These are phyloP conservation scores for Prolemur simus DNA, from an alignment of 2,113 vertebrate species.

Conservation along the genomic window DNA sequence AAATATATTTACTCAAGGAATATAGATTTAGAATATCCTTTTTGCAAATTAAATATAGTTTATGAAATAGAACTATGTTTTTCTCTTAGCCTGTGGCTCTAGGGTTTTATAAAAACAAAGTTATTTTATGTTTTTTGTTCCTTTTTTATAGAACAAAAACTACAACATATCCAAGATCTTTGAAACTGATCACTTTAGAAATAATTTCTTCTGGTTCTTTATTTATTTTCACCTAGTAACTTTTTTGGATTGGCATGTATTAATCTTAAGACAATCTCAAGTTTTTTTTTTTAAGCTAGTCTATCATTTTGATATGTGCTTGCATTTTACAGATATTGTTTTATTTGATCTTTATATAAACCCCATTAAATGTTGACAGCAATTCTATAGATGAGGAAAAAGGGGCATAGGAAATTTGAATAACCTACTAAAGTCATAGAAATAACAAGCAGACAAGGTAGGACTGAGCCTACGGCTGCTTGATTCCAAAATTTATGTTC, in stretches of 20 bases:
- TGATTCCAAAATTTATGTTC: neutral
- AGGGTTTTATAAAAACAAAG: neutral
- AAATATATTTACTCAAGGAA: constrained; percentile 26
- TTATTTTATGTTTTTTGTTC: neutral
- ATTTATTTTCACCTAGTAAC: neutral
- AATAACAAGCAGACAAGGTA: neutral
- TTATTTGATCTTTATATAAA: constrained; percentile 39
- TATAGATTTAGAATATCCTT: neutral
- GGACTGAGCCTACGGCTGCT: neutral
- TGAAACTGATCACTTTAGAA: constrained; percentile 23
- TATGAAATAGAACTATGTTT: neutral
- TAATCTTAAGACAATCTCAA: neutral
- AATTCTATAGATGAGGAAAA: constrained; percentile 23
- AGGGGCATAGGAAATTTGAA: neutral
- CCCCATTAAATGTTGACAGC: neutral
- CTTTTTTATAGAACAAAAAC: neutral
- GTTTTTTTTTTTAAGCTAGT: constrained; percentile 16
- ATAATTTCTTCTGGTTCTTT: neutral
- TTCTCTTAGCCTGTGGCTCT: neutral
- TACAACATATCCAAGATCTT: neutral
- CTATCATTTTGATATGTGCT: neutral
- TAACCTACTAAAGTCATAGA: neutral
- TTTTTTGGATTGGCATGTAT: neutral
- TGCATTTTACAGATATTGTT: constrained; percentile 29
- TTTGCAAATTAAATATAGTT: neutral